Percentiles rank a stretch among this genome's conserved stretches.
Evolutionary conservation across 1,140 invertebrate genomes (phyloP).

Genomic region (Gryllus bimaculatus): DNA sequence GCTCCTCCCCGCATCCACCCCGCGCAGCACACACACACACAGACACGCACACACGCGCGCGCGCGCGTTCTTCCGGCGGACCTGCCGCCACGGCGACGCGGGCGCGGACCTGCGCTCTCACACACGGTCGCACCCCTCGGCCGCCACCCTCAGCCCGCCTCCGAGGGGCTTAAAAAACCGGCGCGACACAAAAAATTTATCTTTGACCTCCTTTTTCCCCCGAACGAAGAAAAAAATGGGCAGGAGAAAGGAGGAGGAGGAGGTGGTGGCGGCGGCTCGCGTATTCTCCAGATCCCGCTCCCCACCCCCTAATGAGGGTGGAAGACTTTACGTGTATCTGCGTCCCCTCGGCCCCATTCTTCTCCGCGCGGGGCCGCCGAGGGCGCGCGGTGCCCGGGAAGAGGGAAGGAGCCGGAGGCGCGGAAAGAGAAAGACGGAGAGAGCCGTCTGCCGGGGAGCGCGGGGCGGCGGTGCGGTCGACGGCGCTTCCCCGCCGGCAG

Average conservation of each 20-base stretch:
- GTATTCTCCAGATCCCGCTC: neutral
- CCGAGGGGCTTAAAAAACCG: neutral
- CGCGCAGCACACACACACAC: too few relatives aligned
- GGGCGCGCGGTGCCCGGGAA: too few relatives aligned
- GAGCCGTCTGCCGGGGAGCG: neutral
- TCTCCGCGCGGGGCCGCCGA: neutral
- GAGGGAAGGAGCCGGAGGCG: too few relatives aligned
- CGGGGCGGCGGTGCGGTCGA: neutral
- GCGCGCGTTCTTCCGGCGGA: neutral
- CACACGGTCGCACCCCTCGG: neutral
- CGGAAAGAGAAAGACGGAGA: neutral
- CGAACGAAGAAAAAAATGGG: neutral
- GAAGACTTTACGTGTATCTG: neutral
- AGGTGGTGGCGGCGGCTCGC: neutral
- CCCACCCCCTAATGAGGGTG: neutral
- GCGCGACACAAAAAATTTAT: neutral
- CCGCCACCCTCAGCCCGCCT: neutral
- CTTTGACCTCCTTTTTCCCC: neutral
- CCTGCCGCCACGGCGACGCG: neutral
- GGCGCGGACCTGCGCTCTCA: neutral
- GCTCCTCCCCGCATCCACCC: too few relatives aligned
- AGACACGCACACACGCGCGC: too few relatives aligned
- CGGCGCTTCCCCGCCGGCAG: too few relatives aligned
- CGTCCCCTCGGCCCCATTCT: neutral
- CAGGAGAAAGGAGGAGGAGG: neutral